Base-by-base conservation (phyloP, 64 coral and sea anemone species). In the Montipora capricornis region DNA sequence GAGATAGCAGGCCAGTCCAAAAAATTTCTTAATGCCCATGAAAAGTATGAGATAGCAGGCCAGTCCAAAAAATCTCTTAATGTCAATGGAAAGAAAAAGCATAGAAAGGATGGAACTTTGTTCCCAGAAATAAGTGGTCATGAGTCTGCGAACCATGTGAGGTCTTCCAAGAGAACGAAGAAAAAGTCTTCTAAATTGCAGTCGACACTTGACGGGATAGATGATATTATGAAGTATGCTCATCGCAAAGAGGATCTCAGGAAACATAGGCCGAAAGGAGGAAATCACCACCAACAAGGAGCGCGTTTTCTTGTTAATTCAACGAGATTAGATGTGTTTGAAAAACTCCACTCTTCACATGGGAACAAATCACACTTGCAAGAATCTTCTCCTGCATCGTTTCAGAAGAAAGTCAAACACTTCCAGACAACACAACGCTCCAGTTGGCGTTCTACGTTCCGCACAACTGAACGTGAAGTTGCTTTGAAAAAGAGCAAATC, bases 181-280 rank as follows among this genome's bases (percentile, higher is more conserved):
- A 51, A 70, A 51, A 86, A 24, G 45, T 22, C 45, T 12, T 4
- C 2, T 4, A 86, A 49, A 13, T 19, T 4, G 8, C 4, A 47
- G 16, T 50, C 44, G 2, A 49, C 0, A 50, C 9, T 86, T 11
- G 62, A 49, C 37, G 64, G 12, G 19, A 73, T 4, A 13, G 82
- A 49, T 70, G 66, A 86, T 6, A 47, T 86, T 73, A 86, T 86
- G 82, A 68, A 86, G 9, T 73, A 71, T 52, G 82, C 47, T 2
- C 82, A 86, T 86, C 66, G 64, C 13, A 86, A 71, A 50, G 61
- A 16, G 13, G 68, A 60, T 13, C 24, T 8, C 8, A 50, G 10
- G 37, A 37, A 37, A 49, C 19, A 47, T 67, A 45, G 47, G 29
- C 58, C 16, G 44, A 5, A 12, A 17, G 14, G 37, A 15, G 62